phyloP scores from a whole-genome alignment of 2,888 invertebrate genomes.

The Aphodius granarius region DNA sequence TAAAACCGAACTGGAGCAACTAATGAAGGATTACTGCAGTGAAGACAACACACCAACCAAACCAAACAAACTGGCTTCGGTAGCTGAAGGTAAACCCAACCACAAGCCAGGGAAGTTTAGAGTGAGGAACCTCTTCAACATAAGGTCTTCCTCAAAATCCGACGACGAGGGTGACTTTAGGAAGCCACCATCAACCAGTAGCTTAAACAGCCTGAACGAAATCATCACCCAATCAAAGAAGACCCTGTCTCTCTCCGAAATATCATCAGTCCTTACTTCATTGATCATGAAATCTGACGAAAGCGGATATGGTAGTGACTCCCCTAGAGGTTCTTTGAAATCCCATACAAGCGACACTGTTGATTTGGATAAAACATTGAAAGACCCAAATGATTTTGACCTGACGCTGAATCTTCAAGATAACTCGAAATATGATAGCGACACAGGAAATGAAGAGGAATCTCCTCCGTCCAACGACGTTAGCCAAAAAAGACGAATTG shows the following conservation, averaged over 20 bases:
- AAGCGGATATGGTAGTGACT: slow-evolving; percentile 64
- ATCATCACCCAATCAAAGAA: slow-evolving; percentile 43
- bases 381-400: not conserved
- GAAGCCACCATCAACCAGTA: slow-evolving; percentile 40
- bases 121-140: slow-evolving; percentile 42
- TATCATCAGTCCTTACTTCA: slow-evolving; percentile 38
- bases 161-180: slow-evolving; percentile 46
- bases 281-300: slow-evolving; percentile 54
- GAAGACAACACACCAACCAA: slow-evolving; percentile 30
- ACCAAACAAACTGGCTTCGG: slow-evolving; percentile 35
- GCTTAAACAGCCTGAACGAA: slow-evolving; percentile 46
- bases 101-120: slow-evolving; percentile 41
- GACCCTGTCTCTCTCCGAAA: slow-evolving; percentile 43
- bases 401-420: not conserved
- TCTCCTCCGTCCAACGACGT: not conserved
- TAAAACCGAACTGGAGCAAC: slow-evolving; percentile 41
- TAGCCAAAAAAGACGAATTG: not conserved
- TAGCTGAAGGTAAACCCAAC: slow-evolving; percentile 42
- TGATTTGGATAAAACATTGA: slow-evolving; percentile 14
- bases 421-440: slow-evolving; percentile 36
- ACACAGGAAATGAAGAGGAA: slow-evolving; percentile 43
- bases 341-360: slow-evolving; percentile 25
- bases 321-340: slow-evolving; percentile 48
- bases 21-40: slow-evolving; percentile 38
- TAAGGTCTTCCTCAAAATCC: slow-evolving; percentile 44